Evolutionary conservation across 2,888 invertebrate genomes (phyloP), one percentile per base, ranked within the genome.

Genomic region (Spialia ferax): DNA sequence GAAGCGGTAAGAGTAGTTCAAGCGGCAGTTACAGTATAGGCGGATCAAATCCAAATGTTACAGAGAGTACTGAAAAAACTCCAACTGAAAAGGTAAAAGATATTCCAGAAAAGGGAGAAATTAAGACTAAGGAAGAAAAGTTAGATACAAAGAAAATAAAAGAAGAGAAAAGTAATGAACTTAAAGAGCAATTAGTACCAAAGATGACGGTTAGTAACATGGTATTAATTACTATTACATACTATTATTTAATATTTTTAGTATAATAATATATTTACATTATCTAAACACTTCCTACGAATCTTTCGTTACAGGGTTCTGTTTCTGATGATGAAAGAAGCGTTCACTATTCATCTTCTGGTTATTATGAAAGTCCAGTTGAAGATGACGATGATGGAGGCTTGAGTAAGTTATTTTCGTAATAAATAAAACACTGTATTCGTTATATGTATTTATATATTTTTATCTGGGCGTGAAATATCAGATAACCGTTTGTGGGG

Each of bases 321-420:
- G 79, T 95, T 66, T 95, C 95, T 7, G 96, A 96, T 77, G 96
- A 96, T 77, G 96, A 96, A 81, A 91, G 95, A 81, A 96, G 96
- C 86, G 95, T 94, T 72, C 95, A 96, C 71, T 96, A 96, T 84
- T 96, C 96, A 35, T 96, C 96, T 5, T 96, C 96, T 2, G 96
- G 96, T 0, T 96, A 96, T 84, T 96, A 96, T 80, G 96, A 96
- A 84, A 96, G 96, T 81, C 96, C 96, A 13, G 94, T 95, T 50
- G 96, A 96, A 70, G 96, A 96, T 77, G 95, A 95, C 75, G 95
- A 94, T 75, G 89, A 92, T 74, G 94, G 92, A 70, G 94, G 94
- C 61, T 86, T 94, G 83, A 94, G 93, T 93, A 88, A 79, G 87
- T 5, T 48, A 18, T 18, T 45, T 45, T n/a, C 15, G 6, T 42